Evolutionary conservation across 2,888 invertebrate genomes (phyloP), one percentile per base, ranked within the genome.

Genomic region (Palloptera scutellata): DNA sequence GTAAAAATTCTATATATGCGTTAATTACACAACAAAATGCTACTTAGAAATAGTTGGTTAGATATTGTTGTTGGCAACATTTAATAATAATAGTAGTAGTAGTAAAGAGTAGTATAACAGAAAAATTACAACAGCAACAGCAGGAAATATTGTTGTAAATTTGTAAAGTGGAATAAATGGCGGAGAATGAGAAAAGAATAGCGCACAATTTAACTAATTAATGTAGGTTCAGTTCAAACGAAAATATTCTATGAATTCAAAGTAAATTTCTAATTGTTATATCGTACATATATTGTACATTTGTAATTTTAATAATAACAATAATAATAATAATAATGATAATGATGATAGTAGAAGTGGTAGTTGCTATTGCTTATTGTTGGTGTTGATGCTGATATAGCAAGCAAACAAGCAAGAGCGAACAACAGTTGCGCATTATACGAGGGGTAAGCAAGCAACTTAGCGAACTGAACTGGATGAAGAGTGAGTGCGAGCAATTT

Each of bases 1-100:
- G 72, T 73, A 74, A 75, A 71, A 64, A 78, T 79, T 78, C 78
- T 72, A 75, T 66, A 63, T 72, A 74, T 71, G 79, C 78, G 74
- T 73, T 78, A 78, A 79, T 79, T 77, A 77, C 73, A 76, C 73
- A 61, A 72, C 72, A 42, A 62, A 62, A 74, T 78, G 17, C 42
- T 64, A 57, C 41, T 40, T 61, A 9, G 15, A 41, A 41, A 15
- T 42, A 20, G 13, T 62, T n/a, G 4, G 6, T 8, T 19, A 17
- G 41, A 1, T 48, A 40, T 42, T 61, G 59, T 57, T 62, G 52
- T 53, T 53, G 55, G 48, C 60, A 60, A 19, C 57, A 54, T 57
- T 59, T 40, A 42, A 48, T 41, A 61, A 17, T 19, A 61, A 45
- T 1, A 30, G n/a, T 10, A 19, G 42, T 19, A 13, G 4, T 30